Conservation (phyloP, 2,797 vertebrate genomes). For the Lutjanus campechanus region DNA sequence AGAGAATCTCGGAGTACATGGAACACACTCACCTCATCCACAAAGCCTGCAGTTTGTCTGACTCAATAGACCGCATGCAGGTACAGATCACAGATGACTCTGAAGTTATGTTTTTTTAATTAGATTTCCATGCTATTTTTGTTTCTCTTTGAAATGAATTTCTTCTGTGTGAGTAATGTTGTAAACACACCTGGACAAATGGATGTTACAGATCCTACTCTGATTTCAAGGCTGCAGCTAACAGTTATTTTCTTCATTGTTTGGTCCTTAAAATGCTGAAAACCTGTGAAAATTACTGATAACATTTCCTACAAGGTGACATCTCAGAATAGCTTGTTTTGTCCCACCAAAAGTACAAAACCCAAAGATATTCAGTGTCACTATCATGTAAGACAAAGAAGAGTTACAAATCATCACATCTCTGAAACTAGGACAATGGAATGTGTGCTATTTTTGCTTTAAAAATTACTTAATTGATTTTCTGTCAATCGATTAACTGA, state of each 20-base stretch:
- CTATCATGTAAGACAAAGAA: background rate
- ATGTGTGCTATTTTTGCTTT: background rate
- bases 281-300: background rate
- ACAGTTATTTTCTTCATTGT: background rate
- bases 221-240: background rate
- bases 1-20: slow-evolving; percentile 98
- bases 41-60: slow-evolving; percentile 88
- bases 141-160: background rate
- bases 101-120: background rate
- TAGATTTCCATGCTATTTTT: background rate
- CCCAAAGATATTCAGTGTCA: background rate
- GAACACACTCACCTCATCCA: slow-evolving; percentile 96
- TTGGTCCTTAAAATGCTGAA: background rate
- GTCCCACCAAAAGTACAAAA: background rate
- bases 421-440: background rate
- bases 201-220: background rate
- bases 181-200: background rate
- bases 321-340: background rate
- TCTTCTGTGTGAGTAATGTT: background rate
- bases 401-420: background rate
- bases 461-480: background rate
- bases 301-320: accelerated
- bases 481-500: background rate
- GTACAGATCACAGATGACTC: slow-evolving; percentile 69
- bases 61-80: slow-evolving; percentile 96